Evolutionary conservation across 2,797 vertebrate genomes (phyloP), one percentile per base, ranked within the genome.

Genomic region (Pantherophis alleghaniensis): DNA sequence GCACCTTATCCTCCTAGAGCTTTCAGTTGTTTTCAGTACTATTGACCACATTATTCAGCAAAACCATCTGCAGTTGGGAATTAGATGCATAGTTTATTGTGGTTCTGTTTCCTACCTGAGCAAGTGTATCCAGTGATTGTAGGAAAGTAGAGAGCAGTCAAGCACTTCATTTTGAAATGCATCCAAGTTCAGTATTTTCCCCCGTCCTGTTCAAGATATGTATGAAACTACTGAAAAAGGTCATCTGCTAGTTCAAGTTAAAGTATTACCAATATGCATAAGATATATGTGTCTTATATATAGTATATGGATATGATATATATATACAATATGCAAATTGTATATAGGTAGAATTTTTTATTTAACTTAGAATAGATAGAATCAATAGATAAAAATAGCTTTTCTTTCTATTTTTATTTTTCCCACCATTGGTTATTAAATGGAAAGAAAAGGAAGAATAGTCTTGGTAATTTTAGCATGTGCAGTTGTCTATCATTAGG

Each of bases 361-460:
- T 94, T 90, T 94, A 66, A 94, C 96, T 94, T 92, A 92, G 96
- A 95, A 95, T 94, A 96, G 96, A 91, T 63, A 94, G 57, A 59
- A 20, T 92, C n/a, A 88, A 93, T 95, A 91, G 94, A 90, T 91
- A 94, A 61, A 91, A 93, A 79, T 91, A 95, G 79, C 20, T 26
- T 94, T 92, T 32, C n/a, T 32, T 69, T 69, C n/a, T 69, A 32
- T 14, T 69, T 69, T 32, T 69, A 32, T 47, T 94, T 95, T 95
- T 69, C 10, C 95, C 51, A 95, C 95, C 95, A 92, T 66, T 92
- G 86, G 91, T 56, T 96, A 96, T 97, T 96, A 90, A 92, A 90
- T 88, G 94, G 90, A 95, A 66, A 95, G 47, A 96, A 96, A 96
- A 94, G 93, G 94, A 96, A 95, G 79, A 96, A 90, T 95, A 94